Conservation (phyloP, 2,888 invertebrate species). For the Drosophila anomalipes region DNA sequence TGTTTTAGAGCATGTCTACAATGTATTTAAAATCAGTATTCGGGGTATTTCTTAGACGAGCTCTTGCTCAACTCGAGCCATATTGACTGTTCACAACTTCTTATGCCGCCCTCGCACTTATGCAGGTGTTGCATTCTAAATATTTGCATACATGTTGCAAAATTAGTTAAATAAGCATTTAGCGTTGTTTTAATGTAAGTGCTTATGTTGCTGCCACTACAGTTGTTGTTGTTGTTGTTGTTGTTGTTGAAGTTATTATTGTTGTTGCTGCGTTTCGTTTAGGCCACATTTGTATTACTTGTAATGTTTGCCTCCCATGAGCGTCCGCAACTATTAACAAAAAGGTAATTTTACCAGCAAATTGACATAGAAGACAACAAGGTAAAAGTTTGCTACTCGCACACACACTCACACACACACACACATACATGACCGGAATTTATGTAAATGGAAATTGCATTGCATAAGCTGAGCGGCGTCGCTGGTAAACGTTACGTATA, state of each 20-base stretch:
- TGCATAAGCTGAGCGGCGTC: conserved; percentile 58
- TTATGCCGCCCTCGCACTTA: conserved; percentile 44
- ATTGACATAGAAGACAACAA: conserved; percentile 79
- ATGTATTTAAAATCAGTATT: neutral
- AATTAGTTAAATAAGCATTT: conserved; percentile 82
- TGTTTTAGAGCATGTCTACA: neutral
- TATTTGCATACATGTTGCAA: conserved; percentile 77
- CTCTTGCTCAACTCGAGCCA: neutral
- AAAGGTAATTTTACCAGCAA: conserved; percentile 77
- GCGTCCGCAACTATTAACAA: conserved; percentile 77
- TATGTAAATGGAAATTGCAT: conserved; percentile 78
- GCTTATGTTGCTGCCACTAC: conserved; percentile 28
- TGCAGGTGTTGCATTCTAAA: conserved; percentile 80
- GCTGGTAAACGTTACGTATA: conserved; percentile 63
- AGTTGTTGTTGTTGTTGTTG: conserved; percentile 14
- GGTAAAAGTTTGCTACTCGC: conserved; percentile 56
- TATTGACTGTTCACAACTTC: neutral
- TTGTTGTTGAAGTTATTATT: neutral
- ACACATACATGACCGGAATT: conserved; percentile 59
- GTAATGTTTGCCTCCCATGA: conserved; percentile 63
- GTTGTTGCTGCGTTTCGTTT: conserved; percentile 30
- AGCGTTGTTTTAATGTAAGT: conserved; percentile 63
- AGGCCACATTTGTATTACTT: conserved; percentile 71
- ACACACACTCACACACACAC: neutral
- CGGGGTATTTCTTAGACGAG: too few species aligned